Conservation (phyloP, 2,888 invertebrate genomes). For the Andrena fulva region DNA sequence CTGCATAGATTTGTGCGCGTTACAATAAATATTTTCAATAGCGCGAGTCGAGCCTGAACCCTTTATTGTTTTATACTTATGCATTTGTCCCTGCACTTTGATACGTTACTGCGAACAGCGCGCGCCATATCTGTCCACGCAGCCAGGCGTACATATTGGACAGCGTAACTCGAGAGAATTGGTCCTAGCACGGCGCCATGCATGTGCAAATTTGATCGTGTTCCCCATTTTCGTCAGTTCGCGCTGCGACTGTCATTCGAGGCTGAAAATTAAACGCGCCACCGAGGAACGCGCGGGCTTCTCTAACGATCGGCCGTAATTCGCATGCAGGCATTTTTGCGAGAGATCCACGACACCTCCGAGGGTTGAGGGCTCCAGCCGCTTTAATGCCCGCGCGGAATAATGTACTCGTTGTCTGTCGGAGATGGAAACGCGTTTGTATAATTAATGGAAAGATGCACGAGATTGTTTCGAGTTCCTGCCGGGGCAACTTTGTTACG, state of each 20-base stretch:
- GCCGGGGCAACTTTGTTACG: not conserved
- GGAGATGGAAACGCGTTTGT: slow-evolving; percentile 2
- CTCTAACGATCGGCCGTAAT: not conserved
- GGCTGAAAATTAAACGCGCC: slow-evolving; percentile 49
- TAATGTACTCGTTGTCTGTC: slow-evolving; percentile 7
- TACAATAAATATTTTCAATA: too few species aligned
- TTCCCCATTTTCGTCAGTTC: slow-evolving; percentile 6
- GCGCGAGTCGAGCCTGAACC: not conserved
- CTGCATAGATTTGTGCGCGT: too few species aligned
- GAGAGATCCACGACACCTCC: slow-evolving; percentile 23
- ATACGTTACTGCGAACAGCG: not conserved
- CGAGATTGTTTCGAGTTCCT: slow-evolving; percentile 34
- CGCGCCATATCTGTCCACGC: not conserved
- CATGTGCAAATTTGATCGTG: slow-evolving; percentile 5
- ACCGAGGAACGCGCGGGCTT: slow-evolving; percentile 15
- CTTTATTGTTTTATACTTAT: not conserved
- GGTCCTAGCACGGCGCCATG: not conserved
- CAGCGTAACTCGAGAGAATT: slow-evolving; percentile 4
- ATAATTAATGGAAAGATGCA: slow-evolving; percentile 56
- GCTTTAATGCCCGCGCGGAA: slow-evolving; percentile 2
- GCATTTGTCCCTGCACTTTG: not conserved
- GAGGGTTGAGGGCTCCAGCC: slow-evolving; percentile 28
- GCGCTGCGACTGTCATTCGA: slow-evolving; percentile 23
- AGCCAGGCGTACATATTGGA: not conserved
- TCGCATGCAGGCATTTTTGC: slow-evolving; percentile 15